Percentiles rank a stretch among this genome's conserved stretches.
Evolutionary conservation across 2,113 vertebrate species (phyloP).

Genomic region (Phyllostomus discolor): DNA sequence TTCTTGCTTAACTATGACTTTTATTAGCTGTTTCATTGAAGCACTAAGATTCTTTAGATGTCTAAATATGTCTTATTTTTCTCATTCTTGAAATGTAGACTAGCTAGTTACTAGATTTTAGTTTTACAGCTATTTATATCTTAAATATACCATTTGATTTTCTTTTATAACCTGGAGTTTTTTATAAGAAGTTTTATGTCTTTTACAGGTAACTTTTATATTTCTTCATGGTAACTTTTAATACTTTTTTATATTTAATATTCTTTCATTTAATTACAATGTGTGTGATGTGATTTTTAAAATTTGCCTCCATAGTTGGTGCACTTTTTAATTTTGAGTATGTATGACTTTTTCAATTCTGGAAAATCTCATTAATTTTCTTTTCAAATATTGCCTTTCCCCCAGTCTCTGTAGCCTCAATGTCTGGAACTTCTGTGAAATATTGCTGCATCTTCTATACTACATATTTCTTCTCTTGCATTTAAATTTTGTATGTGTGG

Average conservation of each 20-base stretch:
- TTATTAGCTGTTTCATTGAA: background rate
- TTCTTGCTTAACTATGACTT: background rate
- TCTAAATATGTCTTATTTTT: background rate
- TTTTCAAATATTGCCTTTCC: background rate
- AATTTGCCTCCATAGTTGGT: background rate
- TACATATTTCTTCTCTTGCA: background rate
- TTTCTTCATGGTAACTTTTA: background rate
- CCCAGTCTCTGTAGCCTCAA: background rate
- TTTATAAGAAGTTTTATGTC: background rate
- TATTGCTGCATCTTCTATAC: background rate
- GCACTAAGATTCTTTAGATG: background rate
- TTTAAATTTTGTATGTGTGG: background rate
- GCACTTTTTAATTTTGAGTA: background rate
- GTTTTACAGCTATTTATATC: background rate
- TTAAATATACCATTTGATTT: background rate
- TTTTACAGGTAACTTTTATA: background rate
- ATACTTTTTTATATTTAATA: background rate
- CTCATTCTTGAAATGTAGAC: background rate
- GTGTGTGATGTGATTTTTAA: background rate
- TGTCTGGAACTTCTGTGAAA: background rate
- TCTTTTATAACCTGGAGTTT: background rate
- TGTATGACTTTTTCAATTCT: background rate
- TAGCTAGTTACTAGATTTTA: background rate
- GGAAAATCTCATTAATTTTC: background rate
- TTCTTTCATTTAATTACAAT: background rate